Evolutionary conservation across 2,797 vertebrate genomes (phyloP).

Genomic region (Glyptemys insculpta): DNA sequence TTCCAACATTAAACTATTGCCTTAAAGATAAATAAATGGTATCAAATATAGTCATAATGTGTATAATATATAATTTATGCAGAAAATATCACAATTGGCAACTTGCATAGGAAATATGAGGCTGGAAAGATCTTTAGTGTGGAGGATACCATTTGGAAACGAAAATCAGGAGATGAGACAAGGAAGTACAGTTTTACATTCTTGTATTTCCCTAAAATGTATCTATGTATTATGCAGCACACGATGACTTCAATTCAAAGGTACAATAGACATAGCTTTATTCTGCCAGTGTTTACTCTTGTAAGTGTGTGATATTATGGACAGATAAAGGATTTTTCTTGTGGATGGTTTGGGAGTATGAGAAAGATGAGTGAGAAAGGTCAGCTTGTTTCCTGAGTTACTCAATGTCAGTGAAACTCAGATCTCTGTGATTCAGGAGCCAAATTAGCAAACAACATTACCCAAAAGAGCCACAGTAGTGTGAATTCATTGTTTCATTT

Average conservation of each 20-base stretch:
- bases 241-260: background rate
- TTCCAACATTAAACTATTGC: background rate
- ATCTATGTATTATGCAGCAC: background rate
- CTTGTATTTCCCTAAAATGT: background rate
- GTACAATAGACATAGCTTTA: background rate
- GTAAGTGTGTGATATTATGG: background rate
- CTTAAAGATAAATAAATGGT: background rate
- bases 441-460: background rate
- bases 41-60: background rate
- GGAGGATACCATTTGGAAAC: background rate
- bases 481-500: background rate
- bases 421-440: background rate
- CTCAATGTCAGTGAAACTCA: too few relatives aligned
- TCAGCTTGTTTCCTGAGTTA: background rate
- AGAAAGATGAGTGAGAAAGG: background rate
- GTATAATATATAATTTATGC: background rate
- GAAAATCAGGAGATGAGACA: background rate
- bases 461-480: background rate
- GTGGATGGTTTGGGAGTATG: background rate
- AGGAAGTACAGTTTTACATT: background rate
- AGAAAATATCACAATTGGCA: background rate
- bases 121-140: background rate
- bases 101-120: background rate
- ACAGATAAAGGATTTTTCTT: background rate
- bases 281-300: background rate